Percentiles rank a stretch among this genome's conserved stretches.
phyloP scores from a whole-genome alignment of 2,797 vertebrate species.

The Paramormyrops hopkinsi region DNA sequence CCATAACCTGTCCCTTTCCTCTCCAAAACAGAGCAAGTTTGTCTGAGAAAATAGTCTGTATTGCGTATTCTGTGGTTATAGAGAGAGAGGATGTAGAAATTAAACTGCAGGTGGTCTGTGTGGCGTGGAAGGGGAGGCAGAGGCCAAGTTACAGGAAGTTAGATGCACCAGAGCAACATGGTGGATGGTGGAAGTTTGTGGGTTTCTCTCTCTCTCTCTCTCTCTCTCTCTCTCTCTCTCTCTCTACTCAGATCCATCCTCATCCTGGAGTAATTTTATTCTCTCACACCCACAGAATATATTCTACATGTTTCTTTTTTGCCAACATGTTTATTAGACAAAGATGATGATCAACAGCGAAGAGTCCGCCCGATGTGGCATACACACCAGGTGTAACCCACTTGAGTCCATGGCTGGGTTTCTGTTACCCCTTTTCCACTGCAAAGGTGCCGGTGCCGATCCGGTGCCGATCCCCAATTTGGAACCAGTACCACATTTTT shows the following conservation, averaged over 20 bases:
- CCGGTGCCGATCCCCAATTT: too few relatives aligned
- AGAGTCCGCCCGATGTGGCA: background rate
- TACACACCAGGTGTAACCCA: background rate
- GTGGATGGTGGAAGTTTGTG: slow-evolving; percentile 8
- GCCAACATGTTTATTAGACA: background rate
- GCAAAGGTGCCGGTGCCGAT: too few relatives aligned
- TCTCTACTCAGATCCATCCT: background rate
- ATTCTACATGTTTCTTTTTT: background rate
- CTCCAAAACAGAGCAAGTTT: background rate
- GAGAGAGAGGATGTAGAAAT: background rate
- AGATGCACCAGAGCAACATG: background rate
- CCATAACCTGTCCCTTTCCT: background rate
- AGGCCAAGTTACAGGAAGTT: slow-evolving; percentile 4
- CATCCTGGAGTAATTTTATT: background rate
- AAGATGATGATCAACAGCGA: background rate
- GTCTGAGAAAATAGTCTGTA: background rate
- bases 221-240: background rate
- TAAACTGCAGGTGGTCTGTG: background rate
- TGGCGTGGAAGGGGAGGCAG: background rate
- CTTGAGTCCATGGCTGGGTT: background rate
- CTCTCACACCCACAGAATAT: background rate
- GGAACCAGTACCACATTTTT: too few relatives aligned
- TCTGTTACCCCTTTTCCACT: background rate
- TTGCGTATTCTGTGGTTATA: background rate
- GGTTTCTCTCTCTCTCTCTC: background rate